These are phyloP conservation scores for Hypotaenidia okinawae DNA, from an alignment of 2,797 vertebrate genomes.

Conservation along the genomic window DNA sequence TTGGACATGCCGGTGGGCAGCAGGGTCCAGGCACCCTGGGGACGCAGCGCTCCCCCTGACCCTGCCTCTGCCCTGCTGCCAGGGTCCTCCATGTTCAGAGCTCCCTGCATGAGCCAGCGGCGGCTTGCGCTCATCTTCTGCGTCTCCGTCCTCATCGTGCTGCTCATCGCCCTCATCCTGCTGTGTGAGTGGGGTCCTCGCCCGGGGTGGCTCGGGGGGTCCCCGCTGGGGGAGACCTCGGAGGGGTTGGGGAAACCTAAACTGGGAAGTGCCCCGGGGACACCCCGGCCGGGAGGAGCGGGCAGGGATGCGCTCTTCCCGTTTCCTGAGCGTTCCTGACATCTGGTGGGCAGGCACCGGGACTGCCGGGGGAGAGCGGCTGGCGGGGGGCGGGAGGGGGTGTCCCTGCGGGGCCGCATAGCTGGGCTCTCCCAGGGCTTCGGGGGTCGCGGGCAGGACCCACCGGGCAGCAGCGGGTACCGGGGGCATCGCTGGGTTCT, in stretches of 20 bases:
- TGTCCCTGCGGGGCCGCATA: not conserved
- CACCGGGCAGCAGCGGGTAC: no score
- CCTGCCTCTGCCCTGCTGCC: not conserved
- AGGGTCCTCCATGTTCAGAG: slow-evolving; percentile 74
- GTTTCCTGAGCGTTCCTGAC: slow-evolving; percentile 21
- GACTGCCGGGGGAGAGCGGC: not conserved
- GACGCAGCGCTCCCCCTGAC: not conserved
- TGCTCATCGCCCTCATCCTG: slow-evolving; percentile 75
- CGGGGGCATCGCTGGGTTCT: fast-evolving
- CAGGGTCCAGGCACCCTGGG: not conserved
- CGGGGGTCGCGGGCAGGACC: no score
- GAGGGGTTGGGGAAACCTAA: not conserved
- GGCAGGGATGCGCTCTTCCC: not conserved
- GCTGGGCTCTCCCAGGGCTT: not conserved
- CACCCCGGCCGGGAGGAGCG: not conserved
- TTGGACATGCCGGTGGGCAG: no score
- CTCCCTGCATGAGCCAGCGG: slow-evolving; percentile 70
- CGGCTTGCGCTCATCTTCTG: slow-evolving; percentile 72
- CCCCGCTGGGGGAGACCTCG: not conserved
- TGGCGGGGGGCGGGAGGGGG: not conserved
- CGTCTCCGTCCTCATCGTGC: slow-evolving; percentile 72
- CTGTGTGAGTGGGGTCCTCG: slow-evolving; percentile 73
- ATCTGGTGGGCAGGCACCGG: not conserved
- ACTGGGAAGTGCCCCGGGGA: not conserved
- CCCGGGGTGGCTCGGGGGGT: fast-evolving